phyloP scores from a whole-genome alignment of 2,797 vertebrate species.

The Chelmon rostratus region DNA sequence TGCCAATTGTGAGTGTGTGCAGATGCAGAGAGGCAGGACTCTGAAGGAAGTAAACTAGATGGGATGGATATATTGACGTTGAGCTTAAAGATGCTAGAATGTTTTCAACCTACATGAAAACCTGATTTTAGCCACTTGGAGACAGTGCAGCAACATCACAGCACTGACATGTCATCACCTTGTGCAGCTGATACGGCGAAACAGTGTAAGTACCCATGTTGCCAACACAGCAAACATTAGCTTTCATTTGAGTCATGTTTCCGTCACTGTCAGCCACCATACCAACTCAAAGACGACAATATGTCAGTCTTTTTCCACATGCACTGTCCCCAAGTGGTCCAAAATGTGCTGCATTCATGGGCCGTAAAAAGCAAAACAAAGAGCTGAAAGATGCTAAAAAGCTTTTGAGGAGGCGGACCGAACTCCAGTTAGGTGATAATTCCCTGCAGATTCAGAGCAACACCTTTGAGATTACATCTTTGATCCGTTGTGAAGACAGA shows the following conservation, averaged over 20 bases:
- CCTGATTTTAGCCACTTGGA: not conserved
- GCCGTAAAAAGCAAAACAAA: too few species aligned
- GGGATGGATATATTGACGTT: not conserved
- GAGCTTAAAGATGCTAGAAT: not conserved
- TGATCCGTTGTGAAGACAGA: not conserved
- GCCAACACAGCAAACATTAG: not conserved
- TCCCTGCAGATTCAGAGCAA: not conserved
- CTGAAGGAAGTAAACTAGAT: not conserved
- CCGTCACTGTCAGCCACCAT: not conserved
- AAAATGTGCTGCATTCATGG: not conserved
- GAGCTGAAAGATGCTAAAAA: conserved; percentile 1
- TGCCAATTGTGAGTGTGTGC: not conserved
- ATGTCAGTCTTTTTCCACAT: not conserved
- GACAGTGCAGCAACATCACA: not conserved
- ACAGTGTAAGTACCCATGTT: not conserved
- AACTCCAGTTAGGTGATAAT: not conserved
- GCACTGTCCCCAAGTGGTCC: not conserved
- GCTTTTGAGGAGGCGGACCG: not conserved
- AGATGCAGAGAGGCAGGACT: not conserved
- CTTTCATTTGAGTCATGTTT: not conserved
- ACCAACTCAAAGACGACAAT: too few species aligned
- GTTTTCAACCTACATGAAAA: not conserved
- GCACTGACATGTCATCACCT: not conserved
- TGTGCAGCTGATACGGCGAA: not conserved
- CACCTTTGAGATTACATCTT: not conserved